Conservation (phyloP, 2,797 vertebrate species). For the Arnoldichthys spilopterus region DNA sequence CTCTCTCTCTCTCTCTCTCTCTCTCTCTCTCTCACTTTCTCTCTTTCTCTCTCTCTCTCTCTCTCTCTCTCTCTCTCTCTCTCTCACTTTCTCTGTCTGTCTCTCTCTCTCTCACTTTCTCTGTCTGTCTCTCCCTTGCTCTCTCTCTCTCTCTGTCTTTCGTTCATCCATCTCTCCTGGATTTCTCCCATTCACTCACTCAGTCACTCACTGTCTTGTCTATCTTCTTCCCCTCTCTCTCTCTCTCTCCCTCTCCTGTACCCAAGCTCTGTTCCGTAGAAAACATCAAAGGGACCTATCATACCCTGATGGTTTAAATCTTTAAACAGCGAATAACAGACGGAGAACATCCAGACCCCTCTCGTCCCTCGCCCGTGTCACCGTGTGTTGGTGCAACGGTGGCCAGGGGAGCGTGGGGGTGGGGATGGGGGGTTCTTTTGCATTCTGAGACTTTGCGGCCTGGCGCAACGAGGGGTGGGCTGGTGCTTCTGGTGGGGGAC, state of each 20-base stretch:
- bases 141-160: slow-evolving; percentile 78
- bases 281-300: slow-evolving; percentile 98
- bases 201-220: slow-evolving; percentile 53
- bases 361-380: slow-evolving; percentile 92
- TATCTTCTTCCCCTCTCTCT: slow-evolving; percentile 53
- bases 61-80: too few relatives aligned
- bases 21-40: too few relatives aligned
- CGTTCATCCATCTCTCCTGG: slow-evolving; percentile 44
- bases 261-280: slow-evolving; percentile 93
- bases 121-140: slow-evolving; percentile 82
- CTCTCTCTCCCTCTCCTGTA: slow-evolving; percentile 80
- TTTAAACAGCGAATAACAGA: slow-evolving; percentile 99
- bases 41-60: too few relatives aligned
- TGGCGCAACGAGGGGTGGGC: slow-evolving; percentile 52
- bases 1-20: too few relatives aligned
- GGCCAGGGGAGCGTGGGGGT: slow-evolving; percentile 95
- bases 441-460: slow-evolving; percentile 52
- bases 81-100: too few relatives aligned
- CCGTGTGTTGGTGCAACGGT: slow-evolving; percentile 91
- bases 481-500: slow-evolving; percentile 78
- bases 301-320: slow-evolving; percentile 99
- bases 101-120: too few relatives aligned
- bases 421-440: slow-evolving; percentile 42
- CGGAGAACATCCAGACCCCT: slow-evolving; percentile 96
- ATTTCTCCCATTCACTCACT: slow-evolving; percentile 59